Base-by-base conservation (phyloP, 2,113 vertebrate species). In the Kryptolebias marmoratus region DNA sequence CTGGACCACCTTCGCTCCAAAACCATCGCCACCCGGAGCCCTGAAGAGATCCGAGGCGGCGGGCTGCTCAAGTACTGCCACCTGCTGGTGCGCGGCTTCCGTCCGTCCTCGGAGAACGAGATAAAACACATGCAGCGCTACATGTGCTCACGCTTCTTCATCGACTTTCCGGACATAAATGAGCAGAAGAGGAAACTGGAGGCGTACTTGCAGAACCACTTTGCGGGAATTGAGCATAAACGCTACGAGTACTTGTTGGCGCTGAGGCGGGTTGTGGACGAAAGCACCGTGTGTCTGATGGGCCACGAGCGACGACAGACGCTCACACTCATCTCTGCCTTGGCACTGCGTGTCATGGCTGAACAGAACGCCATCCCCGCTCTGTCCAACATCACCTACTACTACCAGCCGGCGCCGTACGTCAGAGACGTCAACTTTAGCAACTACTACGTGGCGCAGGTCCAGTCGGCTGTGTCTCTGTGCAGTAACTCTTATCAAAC, bases 121-220 rank as follows among this genome's bases (percentile, higher is more conserved):
- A 96, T 96, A 91, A 95, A 96, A 58, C 95, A 94, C 0, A 93
- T 99, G 67, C 97, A 99, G 90, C 92, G 97, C 57, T 99, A 99
- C 94, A 99, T 99, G 98, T 99, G 98, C 92, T 99, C 98, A 1
- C 95, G 97, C 68, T 99, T 99, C 90, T 99, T 99, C 93, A 99
- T 99, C 80, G 98, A 99, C 94, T 99, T 99, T 84, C 90, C 98
- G 0, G 97, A 98, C 93, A 95, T 97, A 18, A 86, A 79, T 0
- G 97, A 98, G 80, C 97, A 99, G 93, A 95, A 95, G 90, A 87
- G 97, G 82, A 97, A 96, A 69, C 95, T 99, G 66, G 96, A 97
- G 87, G 93, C 96, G 12, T 99, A 99, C 83, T 93, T 99, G 56
- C 97, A 98, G 82, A 98, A 97, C 89, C 97, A 98, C 94, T 98